Percentiles rank a stretch among this genome's conserved stretches.
phyloP scores from a whole-genome alignment of 2,797 vertebrate species.

The Acrossocheilus wenchowensis region DNA sequence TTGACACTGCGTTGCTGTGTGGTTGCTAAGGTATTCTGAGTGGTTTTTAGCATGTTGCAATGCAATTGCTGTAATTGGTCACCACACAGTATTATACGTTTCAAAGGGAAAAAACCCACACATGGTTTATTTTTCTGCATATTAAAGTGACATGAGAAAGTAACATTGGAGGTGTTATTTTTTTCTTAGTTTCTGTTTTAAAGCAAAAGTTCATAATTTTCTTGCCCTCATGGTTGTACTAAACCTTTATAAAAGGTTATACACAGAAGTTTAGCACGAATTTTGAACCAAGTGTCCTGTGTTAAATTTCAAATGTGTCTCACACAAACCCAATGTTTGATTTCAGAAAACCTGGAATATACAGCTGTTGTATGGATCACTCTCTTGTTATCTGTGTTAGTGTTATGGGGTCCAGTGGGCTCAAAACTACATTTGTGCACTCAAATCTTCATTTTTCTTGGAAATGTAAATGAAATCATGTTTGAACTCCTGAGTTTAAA shows the following conservation, averaged over 20 bases:
- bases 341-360: not conserved
- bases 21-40: not conserved
- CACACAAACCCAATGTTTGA: not conserved
- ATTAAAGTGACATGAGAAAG: not conserved
- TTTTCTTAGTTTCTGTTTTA: not conserved
- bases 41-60: not conserved
- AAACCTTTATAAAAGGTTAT: not conserved
- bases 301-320: not conserved
- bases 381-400: slow-evolving; percentile 30
- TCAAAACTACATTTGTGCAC: not conserved
- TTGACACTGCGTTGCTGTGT: not conserved
- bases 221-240: not conserved
- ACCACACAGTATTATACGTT: not conserved
- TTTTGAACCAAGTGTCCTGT: not conserved
- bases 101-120: not conserved
- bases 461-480: slow-evolving; percentile 4
- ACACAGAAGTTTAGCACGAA: not conserved
- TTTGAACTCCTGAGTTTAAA: slow-evolving; percentile 17
- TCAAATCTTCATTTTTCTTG: slow-evolving; percentile 21
- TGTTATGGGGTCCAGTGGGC: not conserved
- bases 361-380: not conserved
- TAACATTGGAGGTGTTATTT: not conserved
- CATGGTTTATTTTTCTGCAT: not conserved
- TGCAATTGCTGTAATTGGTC: not conserved
- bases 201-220: not conserved